phyloP scores from a whole-genome alignment of 2,888 invertebrate genomes.

The Torymus texanus region DNA sequence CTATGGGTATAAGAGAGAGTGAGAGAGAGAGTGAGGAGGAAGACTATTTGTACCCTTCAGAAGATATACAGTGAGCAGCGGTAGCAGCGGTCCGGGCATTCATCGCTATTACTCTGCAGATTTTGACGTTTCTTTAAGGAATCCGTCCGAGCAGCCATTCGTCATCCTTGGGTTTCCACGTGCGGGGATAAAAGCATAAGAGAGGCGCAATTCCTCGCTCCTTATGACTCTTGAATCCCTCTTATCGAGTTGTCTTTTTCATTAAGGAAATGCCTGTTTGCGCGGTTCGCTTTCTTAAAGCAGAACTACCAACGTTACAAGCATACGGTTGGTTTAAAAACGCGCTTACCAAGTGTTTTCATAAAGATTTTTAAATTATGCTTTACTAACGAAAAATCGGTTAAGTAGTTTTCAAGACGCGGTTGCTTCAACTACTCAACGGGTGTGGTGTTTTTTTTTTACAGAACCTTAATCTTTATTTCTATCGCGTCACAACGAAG shows the following conservation, averaged over 20 bases:
- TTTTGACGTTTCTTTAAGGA: slow-evolving; percentile 51
- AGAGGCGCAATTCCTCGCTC: background rate
- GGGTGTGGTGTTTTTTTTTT: too few relatives aligned
- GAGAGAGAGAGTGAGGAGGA: background rate
- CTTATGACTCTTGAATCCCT: background rate
- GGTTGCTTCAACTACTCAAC: too few relatives aligned
- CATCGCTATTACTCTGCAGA: slow-evolving; percentile 53
- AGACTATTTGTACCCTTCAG: slow-evolving; percentile 54
- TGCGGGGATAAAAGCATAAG: slow-evolving; percentile 21
- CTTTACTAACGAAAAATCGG: too few relatives aligned
- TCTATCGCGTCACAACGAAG: too few relatives aligned
- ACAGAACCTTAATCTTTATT: too few relatives aligned
- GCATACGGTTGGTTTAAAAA: too few relatives aligned
- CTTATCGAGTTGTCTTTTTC: slow-evolving; percentile 32
- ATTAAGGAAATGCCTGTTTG: slow-evolving; percentile 24
- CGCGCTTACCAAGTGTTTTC: too few relatives aligned
- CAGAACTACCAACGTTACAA: background rate
- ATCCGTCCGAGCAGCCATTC: slow-evolving; percentile 40
- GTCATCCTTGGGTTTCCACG: slow-evolving; percentile 23
- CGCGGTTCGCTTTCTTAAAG: background rate
- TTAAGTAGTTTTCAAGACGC: too few relatives aligned
- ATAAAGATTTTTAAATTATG: too few relatives aligned
- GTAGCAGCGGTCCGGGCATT: slow-evolving; percentile 1
- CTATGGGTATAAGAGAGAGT: background rate
- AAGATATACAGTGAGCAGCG: slow-evolving; percentile 13